Conservation (phyloP, 2,888 invertebrate genomes). For the Caenorhabditis sinica region DNA sequence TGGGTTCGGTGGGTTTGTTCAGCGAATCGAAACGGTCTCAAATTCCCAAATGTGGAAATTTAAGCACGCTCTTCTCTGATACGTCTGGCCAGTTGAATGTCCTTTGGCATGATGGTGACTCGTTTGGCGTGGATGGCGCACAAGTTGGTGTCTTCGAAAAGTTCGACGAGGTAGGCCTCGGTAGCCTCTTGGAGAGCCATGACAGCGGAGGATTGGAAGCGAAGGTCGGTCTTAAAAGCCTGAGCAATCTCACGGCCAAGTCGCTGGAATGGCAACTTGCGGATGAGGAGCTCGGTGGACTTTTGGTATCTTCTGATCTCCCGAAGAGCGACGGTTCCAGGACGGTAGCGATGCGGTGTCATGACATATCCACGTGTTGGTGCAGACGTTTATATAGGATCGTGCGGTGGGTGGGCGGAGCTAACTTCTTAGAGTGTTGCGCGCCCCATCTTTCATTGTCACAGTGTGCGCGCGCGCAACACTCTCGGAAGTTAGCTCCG, state of each 20-base stretch:
- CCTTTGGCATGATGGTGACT: conserved; percentile 98
- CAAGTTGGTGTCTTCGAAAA: conserved; percentile 96
- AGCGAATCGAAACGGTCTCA: no score
- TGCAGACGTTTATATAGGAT: no score
- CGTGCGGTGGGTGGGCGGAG: no score
- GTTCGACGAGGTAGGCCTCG: conserved; percentile 93
- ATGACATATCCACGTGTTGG: no score
- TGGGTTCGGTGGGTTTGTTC: conserved; percentile 73
- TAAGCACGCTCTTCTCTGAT: conserved; percentile 47
- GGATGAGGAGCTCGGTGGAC: conserved; percentile 87
- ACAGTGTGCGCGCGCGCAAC: no score
- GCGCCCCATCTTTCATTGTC: no score
- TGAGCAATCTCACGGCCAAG: conserved; percentile 73
- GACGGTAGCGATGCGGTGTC: conserved; percentile 96
- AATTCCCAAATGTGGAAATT: conserved; percentile 22
- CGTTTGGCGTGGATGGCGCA: conserved; percentile 98
- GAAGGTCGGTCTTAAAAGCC: conserved; percentile 73
- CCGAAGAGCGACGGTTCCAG: conserved; percentile 95
- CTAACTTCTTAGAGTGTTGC: no score
- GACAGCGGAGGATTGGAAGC: conserved; percentile 71
- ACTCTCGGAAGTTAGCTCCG: no score
- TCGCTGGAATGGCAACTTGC: conserved; percentile 74
- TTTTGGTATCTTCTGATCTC: conserved; percentile 98
- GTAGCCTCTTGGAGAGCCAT: conserved; percentile 87
- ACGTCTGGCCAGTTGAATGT: conserved; percentile 87